Percentiles rank a stretch among this genome's conserved stretches.
Evolutionary conservation across 23 tunicate genomes (phyloP).

Genomic region (Halocynthia roretzi): DNA sequence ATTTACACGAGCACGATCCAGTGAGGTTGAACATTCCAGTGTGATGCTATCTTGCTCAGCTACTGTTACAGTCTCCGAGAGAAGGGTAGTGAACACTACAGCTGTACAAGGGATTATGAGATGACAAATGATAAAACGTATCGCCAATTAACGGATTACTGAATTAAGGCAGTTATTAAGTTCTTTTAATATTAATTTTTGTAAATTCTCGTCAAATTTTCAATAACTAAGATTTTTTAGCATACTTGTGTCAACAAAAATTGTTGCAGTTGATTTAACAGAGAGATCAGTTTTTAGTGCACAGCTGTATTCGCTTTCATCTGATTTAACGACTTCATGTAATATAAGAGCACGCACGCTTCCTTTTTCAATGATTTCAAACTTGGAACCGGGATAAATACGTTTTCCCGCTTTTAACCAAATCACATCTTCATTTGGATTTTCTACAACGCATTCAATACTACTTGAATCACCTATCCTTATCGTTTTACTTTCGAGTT

Average conservation of each 20-base stretch:
- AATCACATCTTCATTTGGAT: constrained; percentile 53
- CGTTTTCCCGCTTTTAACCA: constrained; percentile 68
- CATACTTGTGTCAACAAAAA: constrained; percentile 82
- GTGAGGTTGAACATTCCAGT: constrained; percentile 52
- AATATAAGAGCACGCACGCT: constrained; percentile 36
- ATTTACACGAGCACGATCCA: constrained; percentile 78
- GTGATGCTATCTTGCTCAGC: constrained; percentile 57
- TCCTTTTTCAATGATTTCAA: constrained; percentile 30
- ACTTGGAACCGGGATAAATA: constrained; percentile 67
- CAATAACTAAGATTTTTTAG: neutral
- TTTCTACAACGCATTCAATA: constrained; percentile 50
- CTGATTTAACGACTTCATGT: constrained; percentile 42
- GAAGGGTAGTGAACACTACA: constrained; percentile 50
- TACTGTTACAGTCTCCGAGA: constrained; percentile 40
- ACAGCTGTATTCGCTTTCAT: constrained; percentile 79
- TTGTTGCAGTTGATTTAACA: constrained; percentile 22
- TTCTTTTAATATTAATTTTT: neutral
- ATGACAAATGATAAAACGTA: neutral
- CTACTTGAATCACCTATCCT: constrained; percentile 55
- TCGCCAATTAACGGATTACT: neutral
- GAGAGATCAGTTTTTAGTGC: constrained; percentile 40
- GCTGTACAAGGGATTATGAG: constrained; percentile 28
- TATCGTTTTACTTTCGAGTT: constrained; percentile 25
- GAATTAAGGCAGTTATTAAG: too few relatives aligned
- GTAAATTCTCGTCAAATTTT: neutral